phyloP scores from a whole-genome alignment of 2,113 vertebrate species.

The Saiga tatarica region DNA sequence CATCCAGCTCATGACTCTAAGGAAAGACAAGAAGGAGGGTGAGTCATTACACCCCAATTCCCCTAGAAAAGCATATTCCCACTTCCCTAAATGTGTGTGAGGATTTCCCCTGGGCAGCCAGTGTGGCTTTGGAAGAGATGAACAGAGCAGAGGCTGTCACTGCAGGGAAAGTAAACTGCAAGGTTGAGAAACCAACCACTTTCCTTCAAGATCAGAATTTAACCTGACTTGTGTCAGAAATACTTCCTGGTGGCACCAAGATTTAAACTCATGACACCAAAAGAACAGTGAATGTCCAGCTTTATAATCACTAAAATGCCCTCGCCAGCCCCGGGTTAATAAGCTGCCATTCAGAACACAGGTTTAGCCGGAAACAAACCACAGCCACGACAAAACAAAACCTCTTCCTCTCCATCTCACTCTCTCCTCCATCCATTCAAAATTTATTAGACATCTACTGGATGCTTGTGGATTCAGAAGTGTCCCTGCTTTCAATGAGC shows the following conservation, averaged over 20 bases:
- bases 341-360: constrained; percentile 38
- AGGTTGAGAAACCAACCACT: constrained; percentile 62
- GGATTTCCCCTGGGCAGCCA: not conserved
- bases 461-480: not conserved
- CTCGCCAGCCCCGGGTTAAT: constrained; percentile 37
- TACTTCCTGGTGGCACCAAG: not conserved
- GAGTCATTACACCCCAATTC: not conserved
- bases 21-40: not conserved
- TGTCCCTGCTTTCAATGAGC: not conserved
- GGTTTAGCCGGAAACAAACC: constrained; percentile 5
- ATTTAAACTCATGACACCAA: constrained; percentile 35
- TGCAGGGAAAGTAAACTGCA: not conserved
- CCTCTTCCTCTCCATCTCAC: not conserved
- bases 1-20: not conserved
- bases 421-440: not conserved
- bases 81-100: not conserved
- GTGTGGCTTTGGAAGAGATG: not conserved
- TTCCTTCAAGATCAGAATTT: constrained; percentile 34
- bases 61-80: not conserved
- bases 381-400: not conserved
- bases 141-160: not conserved
- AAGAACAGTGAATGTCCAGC: not conserved
- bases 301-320: constrained; percentile 34
- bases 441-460: not conserved
- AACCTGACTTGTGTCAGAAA: constrained; percentile 49